These are phyloP conservation scores for Bufo gargarizans DNA, from an alignment of 2,113 vertebrate species.

Conservation along the genomic window DNA sequence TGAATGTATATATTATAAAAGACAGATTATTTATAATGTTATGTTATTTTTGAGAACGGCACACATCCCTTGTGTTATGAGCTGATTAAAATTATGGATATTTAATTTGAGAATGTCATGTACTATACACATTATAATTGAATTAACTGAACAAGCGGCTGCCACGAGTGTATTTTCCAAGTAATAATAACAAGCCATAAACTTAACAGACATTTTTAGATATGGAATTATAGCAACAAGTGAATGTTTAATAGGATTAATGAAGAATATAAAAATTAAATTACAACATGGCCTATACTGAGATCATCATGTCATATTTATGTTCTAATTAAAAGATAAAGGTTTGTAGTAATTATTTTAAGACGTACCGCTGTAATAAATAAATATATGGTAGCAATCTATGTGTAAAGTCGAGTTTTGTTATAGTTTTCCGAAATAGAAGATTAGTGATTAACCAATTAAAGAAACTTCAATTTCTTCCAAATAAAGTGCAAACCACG, in stretches of 20 bases:
- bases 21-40: conserved; percentile 18
- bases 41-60: conserved; percentile 21
- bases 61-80: conserved; percentile 11
- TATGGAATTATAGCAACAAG: conserved; percentile 39
- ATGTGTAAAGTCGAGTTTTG: background rate
- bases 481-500: background rate
- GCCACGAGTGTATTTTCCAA: conserved; percentile 34
- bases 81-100: conserved; percentile 48
- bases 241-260: conserved; percentile 43
- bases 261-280: conserved; percentile 23
- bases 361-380: background rate
- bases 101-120: conserved; percentile 52
- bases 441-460: background rate
- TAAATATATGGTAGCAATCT: conserved; percentile 11
- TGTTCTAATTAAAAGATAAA: conserved; percentile 43
- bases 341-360: conserved; percentile 39
- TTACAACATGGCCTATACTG: background rate
- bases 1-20: conserved; percentile 13
- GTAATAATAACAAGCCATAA: conserved; percentile 28
- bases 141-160: conserved; percentile 38
- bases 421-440: conserved; percentile 9
- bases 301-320: conserved; percentile 30
- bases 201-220: conserved; percentile 35
- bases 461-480: background rate
- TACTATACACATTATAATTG: conserved; percentile 45